phyloP scores from a whole-genome alignment of 2,113 vertebrate species.

The Delphinus delphis region DNA sequence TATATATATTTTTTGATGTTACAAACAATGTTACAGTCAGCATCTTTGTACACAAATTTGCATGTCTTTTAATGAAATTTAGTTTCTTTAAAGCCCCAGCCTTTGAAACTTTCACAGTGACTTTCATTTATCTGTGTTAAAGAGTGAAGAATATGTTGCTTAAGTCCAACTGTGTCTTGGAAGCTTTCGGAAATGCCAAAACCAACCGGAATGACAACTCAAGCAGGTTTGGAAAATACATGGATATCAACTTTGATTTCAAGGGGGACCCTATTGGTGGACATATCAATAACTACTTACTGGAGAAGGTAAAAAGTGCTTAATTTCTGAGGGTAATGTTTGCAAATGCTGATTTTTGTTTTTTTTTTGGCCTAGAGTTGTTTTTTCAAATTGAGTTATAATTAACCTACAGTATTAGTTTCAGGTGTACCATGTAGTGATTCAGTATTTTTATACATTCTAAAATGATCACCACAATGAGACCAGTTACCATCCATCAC shows the following conservation, averaged over 20 bases:
- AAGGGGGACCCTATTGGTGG: constrained; percentile 98
- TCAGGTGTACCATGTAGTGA: not conserved
- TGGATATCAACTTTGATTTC: constrained; percentile 99
- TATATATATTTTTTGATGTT: not conserved
- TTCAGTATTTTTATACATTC: not conserved
- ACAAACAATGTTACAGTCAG: not conserved
- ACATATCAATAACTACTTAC: constrained; percentile 98
- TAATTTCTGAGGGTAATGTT: not conserved
- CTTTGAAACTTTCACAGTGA: not conserved
- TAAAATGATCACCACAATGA: not conserved
- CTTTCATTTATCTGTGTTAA: constrained; percentile 24
- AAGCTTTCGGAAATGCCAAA: constrained; percentile 98
- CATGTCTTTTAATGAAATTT: not conserved
- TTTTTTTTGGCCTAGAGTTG: not conserved
- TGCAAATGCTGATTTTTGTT: not conserved
- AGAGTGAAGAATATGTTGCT: constrained; percentile 98
- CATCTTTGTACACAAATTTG: not conserved
- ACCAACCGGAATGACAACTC: constrained; percentile 99
- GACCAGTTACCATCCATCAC: not conserved
- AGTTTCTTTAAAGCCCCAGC: not conserved
- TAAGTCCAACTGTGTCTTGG: constrained; percentile 98
- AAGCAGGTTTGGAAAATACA: constrained; percentile 98
- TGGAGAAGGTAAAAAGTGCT: constrained; percentile 93
- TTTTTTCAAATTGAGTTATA: not conserved
- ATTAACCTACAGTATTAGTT: not conserved